phyloP scores from a whole-genome alignment of 2,113 vertebrate species.

The Alces alces region DNA sequence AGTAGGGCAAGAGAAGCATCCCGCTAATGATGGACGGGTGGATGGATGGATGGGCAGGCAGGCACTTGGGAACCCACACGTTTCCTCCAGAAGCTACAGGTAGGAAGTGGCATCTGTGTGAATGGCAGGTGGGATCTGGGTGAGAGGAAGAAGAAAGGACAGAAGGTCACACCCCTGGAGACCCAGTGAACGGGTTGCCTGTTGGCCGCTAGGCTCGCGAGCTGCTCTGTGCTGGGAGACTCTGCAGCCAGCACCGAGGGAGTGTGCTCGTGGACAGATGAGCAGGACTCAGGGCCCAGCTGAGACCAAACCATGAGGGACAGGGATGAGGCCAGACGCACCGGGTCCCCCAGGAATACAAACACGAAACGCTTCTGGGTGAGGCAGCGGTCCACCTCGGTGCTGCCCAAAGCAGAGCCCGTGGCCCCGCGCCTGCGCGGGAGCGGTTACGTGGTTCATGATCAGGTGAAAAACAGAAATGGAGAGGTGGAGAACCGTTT shows the following conservation, averaged over 20 bases:
- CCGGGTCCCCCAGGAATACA: neutral
- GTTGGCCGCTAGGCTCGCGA: neutral
- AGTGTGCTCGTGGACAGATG: fast-evolving
- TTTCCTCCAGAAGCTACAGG: neutral
- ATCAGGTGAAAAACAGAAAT: neutral
- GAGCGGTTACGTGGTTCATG: neutral
- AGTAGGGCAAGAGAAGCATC: neutral
- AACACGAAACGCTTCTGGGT: neutral
- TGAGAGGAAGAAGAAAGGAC: neutral
- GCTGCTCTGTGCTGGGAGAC: neutral
- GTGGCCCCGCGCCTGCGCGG: fast-evolving
- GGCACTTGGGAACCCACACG: neutral
- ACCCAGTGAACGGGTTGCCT: fast-evolving
- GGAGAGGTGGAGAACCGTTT: neutral
- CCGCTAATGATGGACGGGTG: fast-evolving
- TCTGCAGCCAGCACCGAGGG: neutral
- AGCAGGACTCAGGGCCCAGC: neutral
- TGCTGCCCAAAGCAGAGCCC: fast-evolving
- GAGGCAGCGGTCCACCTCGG: neutral
- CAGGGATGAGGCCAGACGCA: neutral
- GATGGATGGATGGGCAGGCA: neutral
- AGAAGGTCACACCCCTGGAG: neutral
- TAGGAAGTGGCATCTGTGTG: neutral
- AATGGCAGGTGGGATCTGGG: neutral
- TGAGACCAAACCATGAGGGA: neutral